phyloP scores from a whole-genome alignment of 2,797 vertebrate genomes.

The Paratrypauchen microcephalus region DNA sequence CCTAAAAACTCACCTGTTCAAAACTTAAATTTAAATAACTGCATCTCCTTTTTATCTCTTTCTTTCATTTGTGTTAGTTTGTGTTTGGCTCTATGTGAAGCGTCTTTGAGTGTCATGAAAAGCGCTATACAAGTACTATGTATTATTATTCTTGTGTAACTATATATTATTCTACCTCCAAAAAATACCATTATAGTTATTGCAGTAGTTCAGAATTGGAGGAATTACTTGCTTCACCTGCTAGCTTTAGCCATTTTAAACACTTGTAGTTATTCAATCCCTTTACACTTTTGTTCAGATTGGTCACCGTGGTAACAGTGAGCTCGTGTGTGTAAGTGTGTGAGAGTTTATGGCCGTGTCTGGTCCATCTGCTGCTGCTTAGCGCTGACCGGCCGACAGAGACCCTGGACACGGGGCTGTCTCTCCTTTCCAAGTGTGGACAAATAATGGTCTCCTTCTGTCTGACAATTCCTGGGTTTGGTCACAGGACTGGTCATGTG shows the following conservation, averaged over 20 bases:
- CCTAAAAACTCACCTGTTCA: too few species aligned
- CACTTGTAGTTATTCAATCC: conserved; percentile 12
- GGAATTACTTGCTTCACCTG: too few species aligned
- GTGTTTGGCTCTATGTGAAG: too few species aligned
- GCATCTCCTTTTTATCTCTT: too few species aligned
- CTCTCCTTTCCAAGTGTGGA: conserved; percentile 34
- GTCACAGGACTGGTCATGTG: not conserved
- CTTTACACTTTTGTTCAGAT: conserved; percentile 25
- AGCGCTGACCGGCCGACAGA: conserved; percentile 44
- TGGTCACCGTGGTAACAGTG: conserved; percentile 23
- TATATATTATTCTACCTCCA: too few species aligned
- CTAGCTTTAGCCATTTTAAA: not conserved
- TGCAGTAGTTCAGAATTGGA: not conserved
- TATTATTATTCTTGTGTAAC: too few species aligned
- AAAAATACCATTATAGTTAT: too few species aligned
- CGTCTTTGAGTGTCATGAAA: too few species aligned
- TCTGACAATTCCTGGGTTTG: not conserved
- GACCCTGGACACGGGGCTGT: conserved; percentile 32
- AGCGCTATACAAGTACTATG: too few species aligned
- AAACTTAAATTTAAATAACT: too few species aligned
- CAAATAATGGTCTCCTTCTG: conserved; percentile 33
- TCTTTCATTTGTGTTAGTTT: too few species aligned
- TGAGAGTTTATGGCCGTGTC: conserved; percentile 58
- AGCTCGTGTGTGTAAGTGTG: conserved; percentile 15
- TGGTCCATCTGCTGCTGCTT: conserved; percentile 70